Evolutionary conservation across 2,888 invertebrate genomes (phyloP), one percentile per base, ranked within the genome.

Genomic region (Drosophila setosimentum): DNA sequence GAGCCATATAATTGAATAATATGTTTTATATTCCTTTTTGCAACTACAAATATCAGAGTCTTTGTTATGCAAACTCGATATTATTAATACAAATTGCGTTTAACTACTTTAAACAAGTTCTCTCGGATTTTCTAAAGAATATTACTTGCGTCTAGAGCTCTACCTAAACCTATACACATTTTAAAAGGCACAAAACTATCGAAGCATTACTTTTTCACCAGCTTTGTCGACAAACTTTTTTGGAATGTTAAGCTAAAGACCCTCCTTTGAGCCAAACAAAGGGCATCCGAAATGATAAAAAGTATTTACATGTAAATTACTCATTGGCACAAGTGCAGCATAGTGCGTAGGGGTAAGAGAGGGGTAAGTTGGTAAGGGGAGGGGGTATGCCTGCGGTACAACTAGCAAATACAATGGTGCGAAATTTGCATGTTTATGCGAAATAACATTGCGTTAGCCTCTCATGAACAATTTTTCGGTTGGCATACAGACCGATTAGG

Each of bases 381-480:
- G 10, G 16, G 18, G 32, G 32, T 32, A 24, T 3, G 32, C 8
- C 29, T 21, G 33, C 13, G 37, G 45, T 2, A 57, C 51, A 40
- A 37, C 53, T 51, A 45, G 35, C 50, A 65, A 73, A 67, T 62
- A 79, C 80, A 78, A 79, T 89, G 69, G 76, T 79, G 74, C 73
- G 71, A 88, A 89, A 87, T 87, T 90, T 87, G 88, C 86, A 87
- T 87, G 89, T 87, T 87, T 88, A 89, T 87, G 86, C 68, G 86
- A 89, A 87, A 89, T 74, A 75, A 78, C 78, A 78, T 72, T 80
- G 69, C 77, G 68, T 71, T 78, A 61, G 73, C 42, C 62, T 78
- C 68, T 73, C 80, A 74, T 74, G 88, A 88, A 88, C 66, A 69
- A 83, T 80, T 42, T 61, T 61, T 70, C 54, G 70, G 51, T 62